These are phyloP conservation scores for Austrofundulus limnaeus DNA, from an alignment of 2,113 vertebrate species.

Conservation along the genomic window DNA sequence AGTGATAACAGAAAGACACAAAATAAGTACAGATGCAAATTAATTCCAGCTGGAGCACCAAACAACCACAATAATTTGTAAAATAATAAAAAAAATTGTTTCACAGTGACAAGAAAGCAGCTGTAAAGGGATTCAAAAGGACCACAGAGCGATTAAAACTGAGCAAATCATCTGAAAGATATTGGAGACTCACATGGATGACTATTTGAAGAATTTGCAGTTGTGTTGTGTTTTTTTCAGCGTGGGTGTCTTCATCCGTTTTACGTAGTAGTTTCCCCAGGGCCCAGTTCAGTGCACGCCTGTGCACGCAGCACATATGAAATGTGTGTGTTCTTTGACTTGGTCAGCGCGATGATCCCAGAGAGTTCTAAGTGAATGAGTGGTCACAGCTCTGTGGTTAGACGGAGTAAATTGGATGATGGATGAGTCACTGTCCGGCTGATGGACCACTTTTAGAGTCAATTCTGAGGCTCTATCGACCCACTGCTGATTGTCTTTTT, in stretches of 20 bases:
- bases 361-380: constrained; percentile 65
- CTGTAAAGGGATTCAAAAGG: neutral
- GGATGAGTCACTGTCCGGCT: constrained; percentile 62
- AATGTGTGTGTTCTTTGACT: constrained; percentile 27
- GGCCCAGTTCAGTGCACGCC: neutral
- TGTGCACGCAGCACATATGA: neutral
- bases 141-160: neutral
- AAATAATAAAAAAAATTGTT: neutral
- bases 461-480: constrained; percentile 58
- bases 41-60: neutral
- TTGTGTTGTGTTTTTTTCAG: neutral
- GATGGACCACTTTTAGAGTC: constrained; percentile 65
- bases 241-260: neutral
- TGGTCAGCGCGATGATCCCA: constrained; percentile 43
- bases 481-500: constrained; percentile 51
- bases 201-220: neutral
- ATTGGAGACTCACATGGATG: neutral
- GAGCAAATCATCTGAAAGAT: neutral
- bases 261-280: neutral
- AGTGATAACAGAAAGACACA: neutral
- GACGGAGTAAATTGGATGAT: constrained; percentile 71
- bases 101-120: neutral
- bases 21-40: neutral
- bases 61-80: neutral
- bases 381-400: constrained; percentile 57